phyloP scores from a whole-genome alignment of 2,113 vertebrate genomes.

The Motacilla tschutschensis region DNA sequence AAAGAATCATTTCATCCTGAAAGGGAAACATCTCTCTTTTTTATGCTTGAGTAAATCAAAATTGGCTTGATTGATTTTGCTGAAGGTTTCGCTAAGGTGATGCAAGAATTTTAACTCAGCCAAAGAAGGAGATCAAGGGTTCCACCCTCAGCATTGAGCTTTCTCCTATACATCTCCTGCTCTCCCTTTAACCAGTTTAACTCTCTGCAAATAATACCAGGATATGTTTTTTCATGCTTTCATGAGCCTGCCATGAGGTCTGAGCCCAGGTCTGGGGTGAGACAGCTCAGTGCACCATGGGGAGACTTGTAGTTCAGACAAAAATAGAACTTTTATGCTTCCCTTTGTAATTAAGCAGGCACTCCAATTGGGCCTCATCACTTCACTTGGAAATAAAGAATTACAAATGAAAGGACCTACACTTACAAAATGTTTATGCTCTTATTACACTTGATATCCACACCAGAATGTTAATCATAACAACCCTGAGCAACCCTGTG shows the following conservation, averaged over 20 bases:
- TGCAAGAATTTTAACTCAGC: neutral
- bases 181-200: neutral
- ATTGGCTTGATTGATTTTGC: neutral
- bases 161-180: neutral
- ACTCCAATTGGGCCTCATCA: neutral
- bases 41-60: slow-evolving; percentile 20
- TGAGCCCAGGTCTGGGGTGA: neutral
- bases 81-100: neutral
- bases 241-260: neutral
- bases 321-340: neutral
- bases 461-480: slow-evolving; percentile 47
- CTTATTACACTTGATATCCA: slow-evolving; percentile 44
- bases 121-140: neutral
- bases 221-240: neutral
- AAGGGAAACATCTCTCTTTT: slow-evolving; percentile 19
- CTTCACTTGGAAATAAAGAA: neutral
- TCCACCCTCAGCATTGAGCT: neutral
- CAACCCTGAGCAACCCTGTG: slow-evolving; percentile 6
- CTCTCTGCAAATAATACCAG: neutral
- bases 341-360: neutral
- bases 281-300: neutral
- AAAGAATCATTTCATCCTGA: slow-evolving; percentile 18
- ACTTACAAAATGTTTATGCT: slow-evolving; percentile 59
- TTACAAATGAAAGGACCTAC: slow-evolving; percentile 1
- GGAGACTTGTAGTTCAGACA: neutral